Percentiles rank a stretch among this genome's conserved stretches.
Conservation (phyloP, 2,113 vertebrate genomes). For the Piprites chloris region DNA sequence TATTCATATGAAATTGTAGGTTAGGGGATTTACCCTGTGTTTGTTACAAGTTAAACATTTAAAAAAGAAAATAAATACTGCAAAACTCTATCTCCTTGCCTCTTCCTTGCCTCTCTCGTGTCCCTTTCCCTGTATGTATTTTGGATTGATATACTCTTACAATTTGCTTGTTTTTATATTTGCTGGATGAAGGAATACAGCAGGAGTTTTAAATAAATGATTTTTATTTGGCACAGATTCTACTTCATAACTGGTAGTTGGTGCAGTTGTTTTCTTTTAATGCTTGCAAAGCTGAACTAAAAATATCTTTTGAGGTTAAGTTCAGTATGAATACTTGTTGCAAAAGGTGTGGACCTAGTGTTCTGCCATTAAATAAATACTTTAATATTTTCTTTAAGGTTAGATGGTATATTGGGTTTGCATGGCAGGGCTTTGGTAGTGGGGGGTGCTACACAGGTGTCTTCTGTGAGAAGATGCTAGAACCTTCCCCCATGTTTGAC, state of each 20-base stretch:
- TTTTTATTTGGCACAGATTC: constrained; percentile 6
- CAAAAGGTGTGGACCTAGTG: background rate
- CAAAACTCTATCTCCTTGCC: background rate
- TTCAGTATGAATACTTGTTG: background rate
- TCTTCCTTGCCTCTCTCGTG: background rate
- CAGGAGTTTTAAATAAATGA: background rate
- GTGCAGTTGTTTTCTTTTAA: background rate
- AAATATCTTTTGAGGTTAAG: background rate
- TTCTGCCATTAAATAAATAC: background rate
- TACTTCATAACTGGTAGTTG: background rate
- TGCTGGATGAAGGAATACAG: background rate
- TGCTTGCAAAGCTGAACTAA: background rate
- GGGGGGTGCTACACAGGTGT: rapidly evolving
- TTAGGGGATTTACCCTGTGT: background rate
- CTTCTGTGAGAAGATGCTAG: background rate
- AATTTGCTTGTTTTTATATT: background rate
- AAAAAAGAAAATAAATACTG: background rate
- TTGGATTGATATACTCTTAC: background rate
- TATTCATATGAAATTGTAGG: background rate
- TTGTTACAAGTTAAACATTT: background rate
- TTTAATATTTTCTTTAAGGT: background rate
- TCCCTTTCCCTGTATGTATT: rapidly evolving
- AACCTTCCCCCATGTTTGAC: rapidly evolving
- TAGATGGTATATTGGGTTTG: background rate
- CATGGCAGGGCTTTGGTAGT: rapidly evolving